A percentile compares a stretch with the other conserved stretches of the same genome.
These are phyloP conservation scores for Serinus canaria DNA, from an alignment of 2,113 vertebrate species.

Conservation along the genomic window DNA sequence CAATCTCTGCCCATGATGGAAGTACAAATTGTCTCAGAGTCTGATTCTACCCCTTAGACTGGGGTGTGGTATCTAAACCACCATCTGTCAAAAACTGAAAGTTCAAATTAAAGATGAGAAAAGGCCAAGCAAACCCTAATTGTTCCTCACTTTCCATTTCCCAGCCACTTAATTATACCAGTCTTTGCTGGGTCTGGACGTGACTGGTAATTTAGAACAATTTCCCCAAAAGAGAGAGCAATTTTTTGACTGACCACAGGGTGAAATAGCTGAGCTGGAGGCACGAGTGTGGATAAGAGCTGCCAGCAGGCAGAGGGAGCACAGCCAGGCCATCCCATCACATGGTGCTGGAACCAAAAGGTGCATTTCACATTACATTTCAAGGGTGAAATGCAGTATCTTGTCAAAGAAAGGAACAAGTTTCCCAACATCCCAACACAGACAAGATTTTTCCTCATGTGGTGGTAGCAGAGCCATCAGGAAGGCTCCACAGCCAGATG, in stretches of 20 bases:
- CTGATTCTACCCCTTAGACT: background rate
- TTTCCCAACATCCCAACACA: background rate
- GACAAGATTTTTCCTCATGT: background rate
- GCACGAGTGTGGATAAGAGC: background rate
- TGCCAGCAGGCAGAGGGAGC: constrained; percentile 7
- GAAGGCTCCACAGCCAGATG: background rate
- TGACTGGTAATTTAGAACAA: constrained; percentile 27
- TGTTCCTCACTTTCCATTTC: constrained; percentile 35
- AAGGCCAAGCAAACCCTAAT: constrained; percentile 18
- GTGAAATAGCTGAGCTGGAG: background rate
- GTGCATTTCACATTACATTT: background rate
- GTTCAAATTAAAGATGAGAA: background rate
- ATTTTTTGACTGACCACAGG: constrained; percentile 25
- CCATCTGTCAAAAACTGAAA: background rate
- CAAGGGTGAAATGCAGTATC: background rate
- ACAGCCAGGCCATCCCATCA: background rate
- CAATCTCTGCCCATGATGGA: background rate
- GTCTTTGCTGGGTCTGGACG: background rate
- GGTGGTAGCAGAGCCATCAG: background rate
- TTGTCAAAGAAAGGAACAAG: background rate
- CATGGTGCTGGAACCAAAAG: background rate
- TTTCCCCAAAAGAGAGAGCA: background rate
- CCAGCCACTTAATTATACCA: background rate
- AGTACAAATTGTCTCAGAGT: background rate
- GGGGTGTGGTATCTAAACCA: constrained; percentile 9